These are phyloP conservation scores for Telmatherina bonti DNA, from an alignment of 2,797 vertebrate species.

Conservation along the genomic window DNA sequence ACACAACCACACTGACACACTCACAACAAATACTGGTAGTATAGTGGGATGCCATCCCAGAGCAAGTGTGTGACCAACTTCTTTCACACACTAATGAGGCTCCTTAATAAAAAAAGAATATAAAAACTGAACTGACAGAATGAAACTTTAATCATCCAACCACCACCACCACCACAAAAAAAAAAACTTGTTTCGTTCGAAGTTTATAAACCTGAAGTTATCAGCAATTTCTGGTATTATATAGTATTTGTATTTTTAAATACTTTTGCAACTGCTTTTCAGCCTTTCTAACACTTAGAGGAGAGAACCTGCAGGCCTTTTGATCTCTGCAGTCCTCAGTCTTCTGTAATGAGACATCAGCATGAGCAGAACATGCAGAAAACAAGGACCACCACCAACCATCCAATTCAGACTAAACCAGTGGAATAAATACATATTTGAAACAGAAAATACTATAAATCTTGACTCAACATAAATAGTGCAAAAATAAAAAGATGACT, in stretches of 20 bases:
- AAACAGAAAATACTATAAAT: slow-evolving; percentile 1
- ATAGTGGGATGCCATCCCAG: no score
- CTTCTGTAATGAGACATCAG: background rate
- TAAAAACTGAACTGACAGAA: background rate
- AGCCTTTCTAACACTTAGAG: no score
- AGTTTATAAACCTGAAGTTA: background rate
- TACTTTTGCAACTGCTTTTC: background rate
- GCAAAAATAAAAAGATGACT: background rate
- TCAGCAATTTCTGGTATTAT: background rate
- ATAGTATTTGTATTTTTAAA: background rate
- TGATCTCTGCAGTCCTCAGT: background rate
- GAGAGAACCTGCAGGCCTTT: background rate
- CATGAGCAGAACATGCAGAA: background rate
- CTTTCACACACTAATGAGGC: background rate
- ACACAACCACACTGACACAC: no score
- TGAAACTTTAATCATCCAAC: background rate
- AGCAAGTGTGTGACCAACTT: background rate
- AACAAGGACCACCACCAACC: background rate
- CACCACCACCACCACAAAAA: no score
- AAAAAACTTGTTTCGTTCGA: background rate
- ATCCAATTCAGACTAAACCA: background rate
- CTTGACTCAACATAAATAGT: background rate
- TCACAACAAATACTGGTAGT: no score
- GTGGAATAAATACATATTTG: background rate
- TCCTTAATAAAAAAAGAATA: background rate